Evolutionary conservation across 1,140 invertebrate genomes (phyloP), one percentile per base, ranked within the genome.

Genomic region (Rhizoglyphus robini): DNA sequence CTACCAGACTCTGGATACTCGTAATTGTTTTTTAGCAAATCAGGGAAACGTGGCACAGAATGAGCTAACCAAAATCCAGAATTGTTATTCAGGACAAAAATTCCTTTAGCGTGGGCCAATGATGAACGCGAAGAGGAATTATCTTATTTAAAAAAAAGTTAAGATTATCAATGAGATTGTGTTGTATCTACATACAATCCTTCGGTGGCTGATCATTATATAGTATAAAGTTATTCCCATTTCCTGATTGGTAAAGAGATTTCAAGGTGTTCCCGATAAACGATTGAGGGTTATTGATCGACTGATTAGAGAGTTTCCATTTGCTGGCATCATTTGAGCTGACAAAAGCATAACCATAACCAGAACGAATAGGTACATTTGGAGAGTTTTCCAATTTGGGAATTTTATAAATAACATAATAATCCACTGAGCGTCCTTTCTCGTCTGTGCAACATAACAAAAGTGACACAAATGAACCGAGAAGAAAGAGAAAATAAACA

Each of bases 31-130:
- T 72, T 25, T 57, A 11, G 13, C 4, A 30, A 70, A 13, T 81
- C 81, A 11, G 88, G 88, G 77, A 85, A 96, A 70, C 83, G 81
- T 0, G 92, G 92, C 13, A 92, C 87, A 60, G 90, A 95, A 74
- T 96, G 92, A 20, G 94, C 81, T 47, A 96, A 72, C 90, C 91
- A 96, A 70, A 93, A 82, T 2, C 90, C 90, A 32, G 80, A 79
- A 4, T 79, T 74, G 18, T 11, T 76, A 69, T 88, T 82, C n/a
- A 83, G 83, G 5, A 85, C 78, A 18, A 95, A 74, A 0, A 86
- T 82, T 2, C 92, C 78, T 76, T 69, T 66, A n/a, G 64, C 41
- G 47, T 71, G 69, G 3, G 61, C 59, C 36, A 18, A 51, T 63
- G 62, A 5, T 34, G 31, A 41, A 20, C 3, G 1, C 13, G 23